Percentiles rank a stretch among this genome's conserved stretches.
These are phyloP conservation scores for Callyntrura sp. DNA, from an alignment of 2,888 invertebrate genomes.

Conservation along the genomic window DNA sequence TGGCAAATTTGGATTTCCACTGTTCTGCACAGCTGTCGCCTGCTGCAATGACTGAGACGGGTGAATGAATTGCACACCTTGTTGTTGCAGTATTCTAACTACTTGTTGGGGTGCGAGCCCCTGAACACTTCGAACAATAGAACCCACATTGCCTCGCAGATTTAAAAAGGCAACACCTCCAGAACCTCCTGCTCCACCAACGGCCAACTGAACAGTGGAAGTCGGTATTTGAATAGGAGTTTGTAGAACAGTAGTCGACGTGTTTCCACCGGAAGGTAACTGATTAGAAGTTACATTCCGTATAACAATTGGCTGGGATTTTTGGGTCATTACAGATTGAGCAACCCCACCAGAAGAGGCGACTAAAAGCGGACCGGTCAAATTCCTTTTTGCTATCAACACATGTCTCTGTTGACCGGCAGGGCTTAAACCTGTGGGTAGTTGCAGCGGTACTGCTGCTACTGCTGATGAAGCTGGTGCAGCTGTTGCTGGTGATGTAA, in stretches of 20 bases:
- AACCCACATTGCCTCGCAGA: slow-evolving; percentile 61
- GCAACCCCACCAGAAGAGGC: slow-evolving; percentile 57
- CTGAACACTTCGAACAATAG: slow-evolving; percentile 57
- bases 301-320: slow-evolving; percentile 81
- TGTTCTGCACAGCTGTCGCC: slow-evolving; percentile 38
- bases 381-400: slow-evolving; percentile 80
- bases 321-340: slow-evolving; percentile 75
- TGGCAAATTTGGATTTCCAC: slow-evolving; percentile 76
- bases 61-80: slow-evolving; percentile 79
- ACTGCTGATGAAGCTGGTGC: slow-evolving; percentile 36
- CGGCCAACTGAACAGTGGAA: slow-evolving; percentile 76
- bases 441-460: slow-evolving; percentile 41
- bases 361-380: slow-evolving; percentile 67
- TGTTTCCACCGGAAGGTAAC: slow-evolving; percentile 49
- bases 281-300: slow-evolving; percentile 78
- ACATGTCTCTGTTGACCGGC: slow-evolving; percentile 79
- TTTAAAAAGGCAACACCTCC: slow-evolving; percentile 76
- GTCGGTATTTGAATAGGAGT: slow-evolving; percentile 74
- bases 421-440: slow-evolving; percentile 47
- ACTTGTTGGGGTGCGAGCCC: slow-evolving; percentile 77
- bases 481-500: slow-evolving; percentile 11
- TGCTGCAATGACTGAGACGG: slow-evolving; percentile 70
- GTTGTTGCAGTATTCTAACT: slow-evolving; percentile 80
- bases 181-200: slow-evolving; percentile 64
- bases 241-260: slow-evolving; percentile 65